Base-by-base conservation (phyloP, 2,888 invertebrate species). In the Candidula unifasciata region DNA sequence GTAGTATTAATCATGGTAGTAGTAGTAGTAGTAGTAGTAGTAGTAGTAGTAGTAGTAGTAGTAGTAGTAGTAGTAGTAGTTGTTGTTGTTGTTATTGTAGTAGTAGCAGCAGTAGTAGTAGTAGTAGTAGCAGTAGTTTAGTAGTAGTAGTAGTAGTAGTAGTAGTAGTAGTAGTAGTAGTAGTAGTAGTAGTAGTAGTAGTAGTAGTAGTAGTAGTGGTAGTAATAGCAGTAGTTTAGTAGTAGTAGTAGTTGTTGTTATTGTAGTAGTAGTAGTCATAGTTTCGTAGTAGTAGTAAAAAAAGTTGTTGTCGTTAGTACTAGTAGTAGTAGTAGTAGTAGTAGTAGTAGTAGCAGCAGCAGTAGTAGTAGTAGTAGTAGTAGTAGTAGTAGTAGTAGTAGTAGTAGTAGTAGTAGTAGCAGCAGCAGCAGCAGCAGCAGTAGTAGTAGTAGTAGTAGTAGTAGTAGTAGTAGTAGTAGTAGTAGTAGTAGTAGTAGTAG, bases 361-460 rank as follows among this genome's bases (percentile, higher is more conserved):
- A 60, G 60, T 60, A 60, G 60, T 60, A 60, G 60, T 60, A 54
- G 54, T 54, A 54, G 54, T 54, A 54, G 54, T 54, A 54, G 54
- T 54, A 54, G 54, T 54, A 54, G 54, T 54, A 54, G 54, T 54
- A 24, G 18, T 60, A 60, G 18, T 60, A 13, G 18, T 5, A 60
- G 60, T 60, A 60, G 60, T 2, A 60, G 60, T 60, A 60, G 60
- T 60, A 60, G 60, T 60, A 60, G 60, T 2, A 69, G 68, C 27
- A 69, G 27, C 30, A 69, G 68, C n/a, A 60, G 60, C 1, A 60
- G 60, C n/a, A 60, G 60, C 2, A 60, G 60, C n/a, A 60, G 60
- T 60, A 60, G 60, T 60, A 60, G 60, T 60, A 60, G 60, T 60
- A 60, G 60, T 60, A 60, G 60, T 60, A 60, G 60, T n/a, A 60